These are phyloP conservation scores for Lepidotrigona ventralis DNA, from an alignment of 1,140 invertebrate species.

Conservation along the genomic window DNA sequence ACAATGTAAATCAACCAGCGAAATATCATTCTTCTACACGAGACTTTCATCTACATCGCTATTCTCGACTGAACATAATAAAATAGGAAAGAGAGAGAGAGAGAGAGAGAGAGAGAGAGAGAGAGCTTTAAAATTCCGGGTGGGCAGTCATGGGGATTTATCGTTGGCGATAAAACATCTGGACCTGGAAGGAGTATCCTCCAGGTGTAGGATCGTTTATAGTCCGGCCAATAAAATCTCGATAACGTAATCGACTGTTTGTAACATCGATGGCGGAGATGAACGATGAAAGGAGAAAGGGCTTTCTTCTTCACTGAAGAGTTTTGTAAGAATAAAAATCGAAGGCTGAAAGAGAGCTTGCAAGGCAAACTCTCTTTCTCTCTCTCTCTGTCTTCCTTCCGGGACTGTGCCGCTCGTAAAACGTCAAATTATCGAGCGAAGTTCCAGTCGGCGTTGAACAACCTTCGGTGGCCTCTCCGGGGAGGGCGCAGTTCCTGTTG, in stretches of 20 bases:
- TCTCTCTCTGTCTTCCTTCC: conserved; percentile 44
- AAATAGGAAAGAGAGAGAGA: neutral
- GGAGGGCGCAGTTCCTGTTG: conserved; percentile 13
- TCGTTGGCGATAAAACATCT: neutral
- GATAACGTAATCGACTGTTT: conserved; percentile 32
- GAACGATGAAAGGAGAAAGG: neutral
- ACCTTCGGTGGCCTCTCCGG: conserved; percentile 37
- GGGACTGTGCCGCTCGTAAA: conserved; percentile 41
- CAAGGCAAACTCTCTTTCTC: neutral
- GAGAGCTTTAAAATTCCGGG: neutral
- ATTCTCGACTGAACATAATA: neutral
- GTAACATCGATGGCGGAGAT: neutral
- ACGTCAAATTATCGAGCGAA: conserved; percentile 55
- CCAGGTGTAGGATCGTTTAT: conserved; percentile 2
- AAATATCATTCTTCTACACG: too few relatives aligned
- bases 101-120: neutral
- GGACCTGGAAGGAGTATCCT: neutral
- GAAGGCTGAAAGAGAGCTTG: neutral
- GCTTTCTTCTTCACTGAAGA: neutral
- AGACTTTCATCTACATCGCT: too few relatives aligned
- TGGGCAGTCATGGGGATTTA: neutral
- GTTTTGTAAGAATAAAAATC: neutral
- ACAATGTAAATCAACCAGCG: too few relatives aligned
- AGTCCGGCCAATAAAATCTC: conserved; percentile 20
- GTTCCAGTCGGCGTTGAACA: conserved; percentile 38